Evolutionary conservation across 2,888 invertebrate genomes (phyloP), one percentile per base, ranked within the genome.

Genomic region (Synergus laeviventris): DNA sequence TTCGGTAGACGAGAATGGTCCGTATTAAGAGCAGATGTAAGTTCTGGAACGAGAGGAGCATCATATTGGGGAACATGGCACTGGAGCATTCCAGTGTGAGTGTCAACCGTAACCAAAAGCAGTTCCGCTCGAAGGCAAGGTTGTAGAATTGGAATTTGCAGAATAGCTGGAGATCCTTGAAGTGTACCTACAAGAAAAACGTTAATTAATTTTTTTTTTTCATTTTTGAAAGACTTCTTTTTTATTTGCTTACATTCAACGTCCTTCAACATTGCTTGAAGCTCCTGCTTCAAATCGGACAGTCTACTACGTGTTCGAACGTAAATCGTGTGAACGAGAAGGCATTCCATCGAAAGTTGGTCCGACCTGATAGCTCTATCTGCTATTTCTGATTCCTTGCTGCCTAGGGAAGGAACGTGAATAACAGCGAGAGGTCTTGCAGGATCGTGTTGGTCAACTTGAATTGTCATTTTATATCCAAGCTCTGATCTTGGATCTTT

Each of bases 241-340:
- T 45, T 16, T 18, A 66, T 18, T 45, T 54, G 73, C 93, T 93
- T 91, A 94, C 95, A 95, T 89, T 95, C 95, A 14, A 94, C 93
- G 84, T 95, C 94, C 88, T 94, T 94, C 42, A 95, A 89, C 89
- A 96, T 92, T 49, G 93, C 93, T 85, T 94, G 94, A 73, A 97
- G 91, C 86, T 96, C 94, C 81, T 96, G 94, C 89, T 96, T 96
- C 45, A 98, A 93, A 88, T 98, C 97, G 56, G 94, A 94, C 16
- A 98, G 92, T 61, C 98, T 93, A 81, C 96, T 95, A 75, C 96
- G 94, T 0, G 98, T 97, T 83, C 99, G 93, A 76, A 98, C 96
- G 88, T 99, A 98, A 84, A 99, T 98, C 0, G 98, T 98, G 89
- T 98, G 98, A 8, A 98, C 98, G 54, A 99, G 92, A 74, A 99